Percentiles rank a stretch among this genome's conserved stretches.
These are phyloP conservation scores for Poecile atricapillus DNA, from an alignment of 2,113 vertebrate species.

Conservation along the genomic window DNA sequence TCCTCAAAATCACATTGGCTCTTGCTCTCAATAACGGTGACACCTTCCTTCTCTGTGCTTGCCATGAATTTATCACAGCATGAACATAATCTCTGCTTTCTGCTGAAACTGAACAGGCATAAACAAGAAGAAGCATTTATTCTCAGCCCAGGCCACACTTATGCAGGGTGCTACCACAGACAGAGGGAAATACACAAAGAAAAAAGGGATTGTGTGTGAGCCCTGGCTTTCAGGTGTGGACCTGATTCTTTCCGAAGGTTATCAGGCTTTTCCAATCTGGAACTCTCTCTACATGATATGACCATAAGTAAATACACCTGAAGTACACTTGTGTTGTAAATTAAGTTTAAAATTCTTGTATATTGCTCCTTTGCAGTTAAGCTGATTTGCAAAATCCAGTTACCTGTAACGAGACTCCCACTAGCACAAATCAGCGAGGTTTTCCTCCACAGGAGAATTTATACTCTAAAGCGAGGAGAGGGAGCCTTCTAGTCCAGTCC, in stretches of 20 bases:
- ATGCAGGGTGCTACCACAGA: neutral
- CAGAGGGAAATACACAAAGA: neutral
- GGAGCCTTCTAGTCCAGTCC: neutral
- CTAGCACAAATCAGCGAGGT: neutral
- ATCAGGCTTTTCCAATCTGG: neutral
- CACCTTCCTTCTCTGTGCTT: neutral
- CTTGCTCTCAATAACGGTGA: neutral
- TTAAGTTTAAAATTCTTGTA: neutral
- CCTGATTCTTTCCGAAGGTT: neutral
- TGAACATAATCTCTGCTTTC: neutral
- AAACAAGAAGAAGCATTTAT: neutral
- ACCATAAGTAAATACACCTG: neutral
- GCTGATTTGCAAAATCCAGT: constrained; percentile 20
- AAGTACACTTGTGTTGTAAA: neutral
- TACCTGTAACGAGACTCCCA: neutral
- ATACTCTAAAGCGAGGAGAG: neutral
- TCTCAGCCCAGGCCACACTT: neutral
- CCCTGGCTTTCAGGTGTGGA: accelerated
- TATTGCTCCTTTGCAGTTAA: neutral
- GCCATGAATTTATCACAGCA: neutral
- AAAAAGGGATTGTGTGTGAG: neutral
- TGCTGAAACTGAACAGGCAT: neutral
- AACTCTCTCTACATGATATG: neutral
- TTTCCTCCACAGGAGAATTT: neutral
- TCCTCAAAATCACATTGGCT: neutral